Evolutionary conservation across 2,888 invertebrate genomes (phyloP).

Genomic region (Branchipolynoe longqiensis): DNA sequence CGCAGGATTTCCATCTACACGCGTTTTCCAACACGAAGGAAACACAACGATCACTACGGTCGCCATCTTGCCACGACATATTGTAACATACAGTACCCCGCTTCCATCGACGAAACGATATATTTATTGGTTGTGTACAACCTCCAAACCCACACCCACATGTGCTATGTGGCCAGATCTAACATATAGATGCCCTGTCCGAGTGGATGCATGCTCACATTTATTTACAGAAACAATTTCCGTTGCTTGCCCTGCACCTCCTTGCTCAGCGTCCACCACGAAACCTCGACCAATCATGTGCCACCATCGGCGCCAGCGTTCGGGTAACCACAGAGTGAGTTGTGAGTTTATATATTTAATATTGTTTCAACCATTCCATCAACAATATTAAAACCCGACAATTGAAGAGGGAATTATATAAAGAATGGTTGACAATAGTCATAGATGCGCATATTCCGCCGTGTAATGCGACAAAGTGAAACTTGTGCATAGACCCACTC

Average conservation of each 20-base stretch:
- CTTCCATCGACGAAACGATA: neutral
- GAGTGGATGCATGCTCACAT: neutral
- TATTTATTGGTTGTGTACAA: neutral
- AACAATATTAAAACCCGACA: too few species aligned
- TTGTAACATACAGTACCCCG: neutral
- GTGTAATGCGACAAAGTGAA: too few species aligned
- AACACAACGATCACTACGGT: neutral
- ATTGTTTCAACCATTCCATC: too few species aligned
- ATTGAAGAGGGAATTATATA: too few species aligned
- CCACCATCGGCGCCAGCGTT: too few species aligned
- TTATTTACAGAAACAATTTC: neutral
- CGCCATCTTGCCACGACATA: conserved; percentile 35
- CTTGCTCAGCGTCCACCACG: neutral
- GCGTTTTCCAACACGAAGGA: conserved; percentile 26
- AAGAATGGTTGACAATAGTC: too few species aligned
- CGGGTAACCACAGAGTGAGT: too few species aligned
- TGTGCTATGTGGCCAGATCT: neutral
- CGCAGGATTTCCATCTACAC: neutral
- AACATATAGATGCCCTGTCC: neutral
- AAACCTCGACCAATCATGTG: conserved; percentile 5
- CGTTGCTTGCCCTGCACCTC: neutral
- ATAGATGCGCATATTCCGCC: too few species aligned
- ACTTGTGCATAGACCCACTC: too few species aligned
- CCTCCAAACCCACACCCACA: neutral
- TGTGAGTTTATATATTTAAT: too few species aligned